phyloP scores from a whole-genome alignment of 2,113 vertebrate species.

The Physeter macrocephalus region DNA sequence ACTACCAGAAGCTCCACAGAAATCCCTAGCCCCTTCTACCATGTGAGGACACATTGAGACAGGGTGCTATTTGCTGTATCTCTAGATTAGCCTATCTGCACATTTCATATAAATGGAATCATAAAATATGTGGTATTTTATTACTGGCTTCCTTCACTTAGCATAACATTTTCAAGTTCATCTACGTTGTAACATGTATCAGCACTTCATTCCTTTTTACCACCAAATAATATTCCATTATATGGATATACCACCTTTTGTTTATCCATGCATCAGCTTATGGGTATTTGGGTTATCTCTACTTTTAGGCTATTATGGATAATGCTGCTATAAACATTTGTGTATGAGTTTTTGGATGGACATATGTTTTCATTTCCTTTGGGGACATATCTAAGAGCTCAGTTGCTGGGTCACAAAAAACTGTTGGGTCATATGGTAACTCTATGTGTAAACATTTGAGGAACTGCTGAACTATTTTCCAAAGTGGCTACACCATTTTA shows the following conservation, averaged over 20 bases:
- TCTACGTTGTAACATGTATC: neutral
- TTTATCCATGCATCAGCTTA: neutral
- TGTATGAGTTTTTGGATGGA: neutral
- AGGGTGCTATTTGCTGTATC: neutral
- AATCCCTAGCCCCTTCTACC: neutral
- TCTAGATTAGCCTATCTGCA: neutral
- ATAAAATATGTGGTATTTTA: neutral
- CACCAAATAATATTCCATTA: too few species aligned
- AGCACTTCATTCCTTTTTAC: neutral
- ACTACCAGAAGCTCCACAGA: neutral
- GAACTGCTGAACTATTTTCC: neutral
- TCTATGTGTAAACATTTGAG: neutral
- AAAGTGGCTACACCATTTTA: neutral
- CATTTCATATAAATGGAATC: neutral
- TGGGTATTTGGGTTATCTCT: neutral
- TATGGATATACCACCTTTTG: neutral
- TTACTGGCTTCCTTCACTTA: neutral
- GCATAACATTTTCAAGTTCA: neutral
- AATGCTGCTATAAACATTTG: neutral
- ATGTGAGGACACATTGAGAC: neutral
- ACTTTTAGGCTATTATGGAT: neutral
- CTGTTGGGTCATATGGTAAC: neutral
- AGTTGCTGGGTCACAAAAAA: neutral
- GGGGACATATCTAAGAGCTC: neutral
- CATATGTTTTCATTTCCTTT: neutral